Base-by-base conservation (phyloP, 2,888 invertebrate genomes). In the Acrobasis repandana region DNA sequence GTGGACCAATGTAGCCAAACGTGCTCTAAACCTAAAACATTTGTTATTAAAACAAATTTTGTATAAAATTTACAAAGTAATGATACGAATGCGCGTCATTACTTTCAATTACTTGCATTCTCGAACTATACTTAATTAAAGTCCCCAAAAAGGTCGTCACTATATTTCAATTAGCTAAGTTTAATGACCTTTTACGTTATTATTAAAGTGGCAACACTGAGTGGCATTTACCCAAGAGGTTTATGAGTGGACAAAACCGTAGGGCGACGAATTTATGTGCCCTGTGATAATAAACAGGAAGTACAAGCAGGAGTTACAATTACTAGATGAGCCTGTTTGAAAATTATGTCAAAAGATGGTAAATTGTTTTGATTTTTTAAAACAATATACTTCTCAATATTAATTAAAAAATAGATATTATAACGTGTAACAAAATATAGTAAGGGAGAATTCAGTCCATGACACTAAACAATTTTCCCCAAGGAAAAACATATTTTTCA, bases 81-180 rank as follows among this genome's bases (percentile, higher is more conserved):
- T 11, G 5, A 18, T 8, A 46, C 46, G 14, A 43, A 56, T 28
- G 28, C n/a, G 38, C 15, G 20, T 28, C 49, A 58, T 38, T 34
- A 58, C 36, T 38, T 34, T 49, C 11, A 20, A 43, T 58, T 36
- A 33, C 47, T 33, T 10, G 9, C 10, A 51, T 34, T 33, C 52
- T 59, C 10, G 16, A 43, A 28, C 51, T 51, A 59, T 52, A 52
- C 38, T 43, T 52, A 59, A 52, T 52, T 47, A 60, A 34, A 46
- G 11, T 16, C 16, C 34, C 34, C 50, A 58, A 73, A 75, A 78
- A 71, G 69, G 70, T 72, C 64, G 64, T 64, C 73, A 75, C 79
- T 79, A 80, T 79, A 80, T 80, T 78, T 75, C 76, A 79, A 82
- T 82, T 78, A 80, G 73, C 62, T 59, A 15, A 62, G 70, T 66